Conservation (phyloP, 1,140 invertebrate genomes). For the Harlomillsia oculata region DNA sequence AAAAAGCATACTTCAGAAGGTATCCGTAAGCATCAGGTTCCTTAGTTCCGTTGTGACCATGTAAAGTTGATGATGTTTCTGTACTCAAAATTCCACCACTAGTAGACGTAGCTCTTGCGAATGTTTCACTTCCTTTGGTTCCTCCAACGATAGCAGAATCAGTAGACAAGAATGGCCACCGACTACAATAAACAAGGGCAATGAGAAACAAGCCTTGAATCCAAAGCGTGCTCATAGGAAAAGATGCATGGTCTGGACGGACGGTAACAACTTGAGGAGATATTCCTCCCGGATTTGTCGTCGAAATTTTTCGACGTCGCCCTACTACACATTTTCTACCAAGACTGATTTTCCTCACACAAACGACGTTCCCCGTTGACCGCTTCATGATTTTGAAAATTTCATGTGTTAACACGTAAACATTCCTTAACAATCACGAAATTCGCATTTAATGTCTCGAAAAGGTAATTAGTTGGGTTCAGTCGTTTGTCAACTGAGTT, state of each 20-base stretch:
- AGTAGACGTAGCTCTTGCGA: too few species aligned
- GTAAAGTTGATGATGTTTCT: too few species aligned
- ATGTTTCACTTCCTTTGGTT: too few species aligned
- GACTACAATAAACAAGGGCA: slow-evolving; percentile 20
- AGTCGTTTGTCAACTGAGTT: too few species aligned
- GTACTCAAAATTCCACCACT: too few species aligned
- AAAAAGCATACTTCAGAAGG: slow-evolving; percentile 41
- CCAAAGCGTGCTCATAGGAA: slow-evolving; percentile 19
- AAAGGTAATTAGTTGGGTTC: too few species aligned
- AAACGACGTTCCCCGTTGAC: too few species aligned
- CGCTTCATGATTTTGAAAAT: too few species aligned
- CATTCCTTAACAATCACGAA: too few species aligned
- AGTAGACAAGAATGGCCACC: slow-evolving; percentile 9
- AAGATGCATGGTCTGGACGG: too few species aligned
- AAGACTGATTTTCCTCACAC: background rate
- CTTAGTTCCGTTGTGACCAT: slow-evolving; percentile 41
- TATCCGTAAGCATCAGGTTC: slow-evolving; percentile 39
- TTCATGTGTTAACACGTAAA: too few species aligned
- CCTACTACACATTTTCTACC: background rate
- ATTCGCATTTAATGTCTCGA: too few species aligned
- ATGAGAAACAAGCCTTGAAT: slow-evolving; percentile 14
- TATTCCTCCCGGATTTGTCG: slow-evolving; percentile 12
- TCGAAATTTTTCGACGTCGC: slow-evolving; percentile 13
- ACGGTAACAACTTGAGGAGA: background rate
- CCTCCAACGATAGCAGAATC: slow-evolving; percentile 11